Percentiles rank a stretch among this genome's conserved stretches.
phyloP scores from a whole-genome alignment of 2,888 invertebrate genomes.

The Coleophora deauratella region DNA sequence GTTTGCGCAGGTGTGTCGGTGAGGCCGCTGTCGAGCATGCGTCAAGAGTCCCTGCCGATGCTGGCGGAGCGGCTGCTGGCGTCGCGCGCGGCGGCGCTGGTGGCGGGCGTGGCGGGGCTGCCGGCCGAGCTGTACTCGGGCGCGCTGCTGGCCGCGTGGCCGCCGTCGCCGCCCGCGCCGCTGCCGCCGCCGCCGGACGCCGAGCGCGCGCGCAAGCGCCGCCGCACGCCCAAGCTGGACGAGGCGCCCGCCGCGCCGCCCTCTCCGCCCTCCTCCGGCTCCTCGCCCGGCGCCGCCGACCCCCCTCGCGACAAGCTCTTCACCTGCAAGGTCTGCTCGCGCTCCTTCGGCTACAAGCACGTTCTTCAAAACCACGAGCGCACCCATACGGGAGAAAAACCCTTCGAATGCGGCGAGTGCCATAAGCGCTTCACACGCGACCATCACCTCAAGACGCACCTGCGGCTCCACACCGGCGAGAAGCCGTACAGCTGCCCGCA shows the following conservation, averaged over 20 bases:
- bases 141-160: conserved; percentile 73
- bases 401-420: conserved; percentile 93
- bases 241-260: conserved; percentile 47
- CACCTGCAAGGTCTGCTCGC: conserved; percentile 89
- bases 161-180: conserved; percentile 72
- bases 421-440: conserved; percentile 94
- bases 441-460: conserved; percentile 94
- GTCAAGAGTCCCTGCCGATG: conserved; percentile 66
- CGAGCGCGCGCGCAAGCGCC: conserved; percentile 61
- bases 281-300: conserved; percentile 63
- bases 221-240: conserved; percentile 63
- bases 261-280: conserved; percentile 65
- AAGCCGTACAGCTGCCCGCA: conserved; percentile 94
- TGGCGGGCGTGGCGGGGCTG: conserved; percentile 70
- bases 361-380: conserved; percentile 95
- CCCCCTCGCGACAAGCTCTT: conserved; percentile 86
- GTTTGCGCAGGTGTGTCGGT: conserved; percentile 62
- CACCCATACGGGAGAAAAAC: conserved; percentile 96
- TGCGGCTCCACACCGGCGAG: conserved; percentile 93
- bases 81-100: conserved; percentile 63
- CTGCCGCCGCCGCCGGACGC: conserved; percentile 63
- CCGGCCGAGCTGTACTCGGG: conserved; percentile 78
- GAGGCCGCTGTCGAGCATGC: conserved; percentile 63
- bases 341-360: conserved; percentile 95
- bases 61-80: conserved; percentile 69